A percentile compares a stretch with the other conserved stretches of the same genome.
These are phyloP conservation scores for Cecidostiba fungosa DNA, from an alignment of 2,888 invertebrate species.

Conservation along the genomic window DNA sequence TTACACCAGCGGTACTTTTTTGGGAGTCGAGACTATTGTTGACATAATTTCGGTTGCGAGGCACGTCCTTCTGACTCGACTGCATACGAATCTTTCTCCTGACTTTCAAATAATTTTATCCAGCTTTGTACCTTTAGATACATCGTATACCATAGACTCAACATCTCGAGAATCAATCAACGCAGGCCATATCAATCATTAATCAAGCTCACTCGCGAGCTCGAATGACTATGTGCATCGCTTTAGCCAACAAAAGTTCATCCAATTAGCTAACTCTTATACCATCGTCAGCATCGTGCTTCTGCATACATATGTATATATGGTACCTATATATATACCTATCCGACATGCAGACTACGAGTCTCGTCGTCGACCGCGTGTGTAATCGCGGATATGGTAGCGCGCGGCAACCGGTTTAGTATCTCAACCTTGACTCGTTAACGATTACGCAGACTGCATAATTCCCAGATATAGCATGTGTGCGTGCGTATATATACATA, in stretches of 20 bases:
- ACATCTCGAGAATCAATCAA: neutral
- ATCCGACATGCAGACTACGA: neutral
- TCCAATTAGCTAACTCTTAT: slow-evolving; percentile 32
- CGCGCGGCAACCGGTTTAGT: slow-evolving; percentile 66
- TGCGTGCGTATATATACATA: neutral
- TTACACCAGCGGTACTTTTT: neutral
- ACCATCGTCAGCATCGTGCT: neutral
- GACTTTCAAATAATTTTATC: neutral
- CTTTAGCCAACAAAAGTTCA: slow-evolving; percentile 35
- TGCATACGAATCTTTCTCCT: neutral
- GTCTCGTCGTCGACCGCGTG: neutral
- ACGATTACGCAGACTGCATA: slow-evolving; percentile 68
- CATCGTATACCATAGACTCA: neutral
- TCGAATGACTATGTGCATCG: neutral
- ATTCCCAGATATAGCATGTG: slow-evolving; percentile 57
- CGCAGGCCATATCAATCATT: neutral
- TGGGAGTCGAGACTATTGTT: slow-evolving; percentile 1
- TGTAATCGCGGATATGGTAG: slow-evolving; percentile 47
- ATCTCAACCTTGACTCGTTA: slow-evolving; percentile 67
- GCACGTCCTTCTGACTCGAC: slow-evolving; percentile 16
- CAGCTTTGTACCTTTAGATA: neutral
- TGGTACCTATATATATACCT: neutral
- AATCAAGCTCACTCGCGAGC: slow-evolving; percentile 42
- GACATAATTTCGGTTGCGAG: slow-evolving; percentile 19
- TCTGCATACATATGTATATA: neutral